phyloP scores from a whole-genome alignment of 2,797 vertebrate genomes.

The Hoplostethus mediterraneus region DNA sequence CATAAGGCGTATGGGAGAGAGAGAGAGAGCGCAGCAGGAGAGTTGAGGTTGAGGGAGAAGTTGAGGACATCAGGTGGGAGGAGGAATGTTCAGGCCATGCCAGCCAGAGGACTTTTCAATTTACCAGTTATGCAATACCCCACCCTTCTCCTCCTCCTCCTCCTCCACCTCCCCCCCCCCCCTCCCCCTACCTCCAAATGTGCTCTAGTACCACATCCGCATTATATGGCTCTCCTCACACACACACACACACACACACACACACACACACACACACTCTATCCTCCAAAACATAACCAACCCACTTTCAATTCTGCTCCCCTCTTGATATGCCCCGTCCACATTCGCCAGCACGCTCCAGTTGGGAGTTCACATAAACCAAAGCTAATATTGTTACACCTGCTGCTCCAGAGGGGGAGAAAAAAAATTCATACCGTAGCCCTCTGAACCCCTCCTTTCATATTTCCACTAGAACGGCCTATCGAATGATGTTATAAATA shows the following conservation, averaged over 20 bases:
- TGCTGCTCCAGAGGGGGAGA: conserved; percentile 59
- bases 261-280: conserved; percentile 23
- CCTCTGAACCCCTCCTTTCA: conserved; percentile 46
- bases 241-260: not conserved
- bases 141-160: conserved; percentile 16
- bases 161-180: no score
- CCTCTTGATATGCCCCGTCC: conserved; percentile 36
- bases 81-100: conserved; percentile 47
- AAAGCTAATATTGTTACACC: conserved; percentile 85
- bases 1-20: not conserved
- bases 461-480: conserved; percentile 42
- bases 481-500: conserved; percentile 47
- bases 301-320: not conserved
- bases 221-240: conserved; percentile 52
- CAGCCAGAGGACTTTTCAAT: conserved; percentile 47
- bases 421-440: conserved; percentile 46
- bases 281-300: conserved; percentile 55
- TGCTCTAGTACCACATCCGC: conserved; percentile 44
- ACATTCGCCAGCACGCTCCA: conserved; percentile 40
- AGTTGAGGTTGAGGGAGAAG: conserved; percentile 34
- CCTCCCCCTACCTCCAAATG: not conserved
- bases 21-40: not conserved
- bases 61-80: conserved; percentile 41
- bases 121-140: conserved; percentile 64
- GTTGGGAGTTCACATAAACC: conserved; percentile 72